Base-by-base conservation (phyloP, 1,140 invertebrate species). In the Helicoverpa zea region DNA sequence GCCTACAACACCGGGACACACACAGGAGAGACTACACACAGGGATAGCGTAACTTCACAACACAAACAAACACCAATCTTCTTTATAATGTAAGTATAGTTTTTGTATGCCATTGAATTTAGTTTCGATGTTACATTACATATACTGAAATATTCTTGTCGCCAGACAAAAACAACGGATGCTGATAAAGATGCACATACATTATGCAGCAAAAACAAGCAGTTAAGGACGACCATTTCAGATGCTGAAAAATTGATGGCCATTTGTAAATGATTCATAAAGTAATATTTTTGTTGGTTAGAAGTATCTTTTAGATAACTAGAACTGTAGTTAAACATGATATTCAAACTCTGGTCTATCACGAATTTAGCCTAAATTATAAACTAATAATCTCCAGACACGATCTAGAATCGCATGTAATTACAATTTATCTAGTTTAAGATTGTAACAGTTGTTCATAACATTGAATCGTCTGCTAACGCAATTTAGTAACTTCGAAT, bases 151-250 rank as follows among this genome's bases (percentile, higher is more conserved):
- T 68, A 52, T 52, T 52, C 64, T 18, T 13, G 43, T 3, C 11
- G n/a, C 14, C 66, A 68, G 47, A 70, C 47, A 49, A 70, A 52
- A 51, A 68, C 66, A 70, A 70, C 66, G 18, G 35, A 51, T n/a
- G 12, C 18, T 70, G 16, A 70, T 70, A 70, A 52, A 23, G 52
- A 70, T 70, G 66, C 66, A n/a, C 66, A 70, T 52, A 51, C 35
- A 66, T 66, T 61, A 61, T 29, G 11, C 5, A 63, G 23, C 2
- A 64, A 64, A 64, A 43, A 64, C 61, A 64, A 29, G 10, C 61
- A 59, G 18, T 18, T 61, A 29, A 61, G 23, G 58, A 66, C 63
- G 14, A 7, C 52, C 5, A 68, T 49, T 68, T 47, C 9, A 16
- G 16, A 68, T 68, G 18, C 64, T 68, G 43, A 68, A 68, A 68